phyloP scores from a whole-genome alignment of 2,888 invertebrate species.

The Perdita meconis region DNA sequence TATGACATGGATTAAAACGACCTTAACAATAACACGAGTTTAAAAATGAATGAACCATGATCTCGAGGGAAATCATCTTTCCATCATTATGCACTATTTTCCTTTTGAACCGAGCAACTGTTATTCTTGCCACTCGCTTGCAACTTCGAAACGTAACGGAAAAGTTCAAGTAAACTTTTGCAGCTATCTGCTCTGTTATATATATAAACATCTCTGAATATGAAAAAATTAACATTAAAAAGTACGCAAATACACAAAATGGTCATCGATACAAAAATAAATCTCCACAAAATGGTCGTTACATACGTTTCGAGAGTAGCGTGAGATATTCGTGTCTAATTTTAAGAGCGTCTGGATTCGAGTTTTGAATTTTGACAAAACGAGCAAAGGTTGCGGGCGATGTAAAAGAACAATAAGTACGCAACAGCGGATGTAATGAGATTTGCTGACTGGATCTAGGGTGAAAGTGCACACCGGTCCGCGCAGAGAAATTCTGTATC shows the following conservation, averaged over 20 bases:
- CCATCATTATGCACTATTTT: neutral
- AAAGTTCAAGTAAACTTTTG: neutral
- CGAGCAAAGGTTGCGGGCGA: neutral
- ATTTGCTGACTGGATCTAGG: constrained; percentile 46
- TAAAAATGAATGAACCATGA: neutral
- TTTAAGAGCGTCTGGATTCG: neutral
- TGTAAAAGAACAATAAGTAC: constrained; percentile 32
- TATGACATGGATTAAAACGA: constrained; percentile 1
- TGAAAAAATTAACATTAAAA: constrained; percentile 27
- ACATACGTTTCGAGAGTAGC: neutral
- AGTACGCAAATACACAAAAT: constrained; percentile 8
- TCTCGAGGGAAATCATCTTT: neutral
- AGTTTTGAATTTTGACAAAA: neutral
- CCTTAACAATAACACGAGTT: neutral
- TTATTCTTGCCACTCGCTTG: neutral
- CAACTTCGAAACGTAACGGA: neutral
- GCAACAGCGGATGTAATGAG: constrained; percentile 29
- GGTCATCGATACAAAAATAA: constrained; percentile 4
- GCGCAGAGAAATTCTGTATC: constrained; percentile 59
- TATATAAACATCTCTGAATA: neutral
- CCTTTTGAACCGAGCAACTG: neutral
- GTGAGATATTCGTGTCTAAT: neutral
- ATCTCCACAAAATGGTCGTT: neutral
- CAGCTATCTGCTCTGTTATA: neutral
- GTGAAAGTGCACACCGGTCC: constrained; percentile 47